phyloP scores from a whole-genome alignment of 2,113 vertebrate genomes.

The Mus pahari region DNA sequence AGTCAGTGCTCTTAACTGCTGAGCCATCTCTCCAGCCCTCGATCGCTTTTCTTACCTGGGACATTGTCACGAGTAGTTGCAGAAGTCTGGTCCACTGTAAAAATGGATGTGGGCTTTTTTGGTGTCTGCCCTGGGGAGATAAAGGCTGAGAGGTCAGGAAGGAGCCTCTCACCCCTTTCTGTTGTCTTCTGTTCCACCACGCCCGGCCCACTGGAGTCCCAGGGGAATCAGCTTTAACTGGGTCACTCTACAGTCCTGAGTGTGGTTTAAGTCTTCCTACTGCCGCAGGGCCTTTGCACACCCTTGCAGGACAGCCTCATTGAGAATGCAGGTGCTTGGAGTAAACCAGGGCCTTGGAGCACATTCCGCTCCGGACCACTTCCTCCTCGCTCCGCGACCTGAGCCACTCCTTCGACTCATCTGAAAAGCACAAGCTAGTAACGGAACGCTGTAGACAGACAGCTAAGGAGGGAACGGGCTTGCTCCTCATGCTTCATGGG shows the following conservation, averaged over 20 bases:
- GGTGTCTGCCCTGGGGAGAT: slow-evolving; percentile 52
- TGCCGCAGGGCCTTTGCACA: background rate
- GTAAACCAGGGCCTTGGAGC: background rate
- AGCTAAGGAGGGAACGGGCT: background rate
- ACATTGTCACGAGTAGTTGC: no score
- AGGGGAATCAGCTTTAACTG: no score
- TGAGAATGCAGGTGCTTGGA: background rate
- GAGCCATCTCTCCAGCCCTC: no score
- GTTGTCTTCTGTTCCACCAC: rapidly evolving
- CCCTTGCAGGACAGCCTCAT: background rate
- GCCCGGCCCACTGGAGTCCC: background rate
- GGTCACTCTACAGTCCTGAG: background rate
- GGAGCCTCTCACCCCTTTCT: background rate
- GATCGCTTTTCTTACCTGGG: slow-evolving; percentile 41
- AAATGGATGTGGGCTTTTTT: background rate
- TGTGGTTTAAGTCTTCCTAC: background rate
- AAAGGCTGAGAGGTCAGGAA: background rate
- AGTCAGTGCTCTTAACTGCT: no score
- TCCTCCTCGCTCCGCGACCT: background rate
- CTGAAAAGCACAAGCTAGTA: background rate
- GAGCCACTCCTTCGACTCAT: background rate
- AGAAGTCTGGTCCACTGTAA: background rate
- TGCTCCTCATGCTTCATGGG: background rate
- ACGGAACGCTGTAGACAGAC: background rate
- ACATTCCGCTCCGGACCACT: background rate